A percentile compares a stretch with the other conserved stretches of the same genome.
These are phyloP conservation scores for Dromas ardeola DNA, from an alignment of 2,113 vertebrate species.

Conservation along the genomic window DNA sequence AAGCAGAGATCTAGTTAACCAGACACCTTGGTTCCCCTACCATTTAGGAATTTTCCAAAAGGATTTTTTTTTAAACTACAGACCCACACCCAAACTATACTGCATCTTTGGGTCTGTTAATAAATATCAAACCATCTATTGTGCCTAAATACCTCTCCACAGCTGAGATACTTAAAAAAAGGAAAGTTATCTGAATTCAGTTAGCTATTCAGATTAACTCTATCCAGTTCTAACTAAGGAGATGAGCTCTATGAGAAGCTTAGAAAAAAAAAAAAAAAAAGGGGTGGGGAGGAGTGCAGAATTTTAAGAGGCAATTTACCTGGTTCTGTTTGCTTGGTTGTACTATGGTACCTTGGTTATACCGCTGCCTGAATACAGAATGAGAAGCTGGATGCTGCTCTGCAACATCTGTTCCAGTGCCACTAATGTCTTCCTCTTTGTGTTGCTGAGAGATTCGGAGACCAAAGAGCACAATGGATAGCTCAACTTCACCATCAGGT, in stretches of 20 bases:
- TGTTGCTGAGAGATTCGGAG: background rate
- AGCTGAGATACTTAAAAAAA: background rate
- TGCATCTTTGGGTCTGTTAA: background rate
- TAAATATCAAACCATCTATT: background rate
- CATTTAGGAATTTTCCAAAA: background rate
- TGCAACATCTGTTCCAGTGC: background rate
- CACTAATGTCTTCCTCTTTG: background rate
- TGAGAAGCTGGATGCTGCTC: background rate
- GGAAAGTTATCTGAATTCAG: background rate
- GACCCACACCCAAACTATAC: background rate
- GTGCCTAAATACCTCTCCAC: background rate
- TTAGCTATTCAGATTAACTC: background rate
- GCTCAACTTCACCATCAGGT: background rate
- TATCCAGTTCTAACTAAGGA: background rate
- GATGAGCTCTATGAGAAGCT: background rate
- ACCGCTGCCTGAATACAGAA: background rate
- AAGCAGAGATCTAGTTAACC: background rate
- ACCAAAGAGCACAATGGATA: background rate
- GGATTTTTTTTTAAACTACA: background rate
- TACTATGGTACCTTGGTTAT: background rate
- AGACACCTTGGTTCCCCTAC: background rate
- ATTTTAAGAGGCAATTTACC: background rate
- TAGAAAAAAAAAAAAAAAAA: too few relatives aligned
- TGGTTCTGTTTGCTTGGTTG: background rate
- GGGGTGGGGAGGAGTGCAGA: too few relatives aligned